phyloP scores from a whole-genome alignment of 1,140 invertebrate species.

The Ylistrum balloti region DNA sequence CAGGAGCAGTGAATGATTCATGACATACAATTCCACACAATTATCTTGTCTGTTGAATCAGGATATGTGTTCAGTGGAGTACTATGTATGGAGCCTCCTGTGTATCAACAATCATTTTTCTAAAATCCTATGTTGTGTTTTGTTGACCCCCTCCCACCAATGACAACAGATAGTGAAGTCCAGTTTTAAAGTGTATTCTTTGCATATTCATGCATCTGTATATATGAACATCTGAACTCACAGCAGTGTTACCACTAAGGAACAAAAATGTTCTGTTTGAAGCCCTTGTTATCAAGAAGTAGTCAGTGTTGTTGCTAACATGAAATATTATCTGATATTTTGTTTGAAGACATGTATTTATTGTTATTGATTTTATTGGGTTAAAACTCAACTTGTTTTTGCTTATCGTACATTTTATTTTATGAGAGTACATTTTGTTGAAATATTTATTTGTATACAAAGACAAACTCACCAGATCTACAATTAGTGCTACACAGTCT shows the following conservation, averaged over 20 bases:
- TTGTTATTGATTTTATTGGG: neutral
- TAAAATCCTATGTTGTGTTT: too few species aligned
- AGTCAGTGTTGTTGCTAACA: neutral
- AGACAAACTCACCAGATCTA: neutral
- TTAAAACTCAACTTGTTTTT: neutral
- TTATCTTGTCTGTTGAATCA: too few species aligned
- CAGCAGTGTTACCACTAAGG: neutral
- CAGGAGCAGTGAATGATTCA: too few species aligned
- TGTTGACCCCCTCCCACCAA: too few species aligned
- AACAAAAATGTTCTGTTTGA: neutral
- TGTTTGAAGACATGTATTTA: neutral
- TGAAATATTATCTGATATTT: neutral
- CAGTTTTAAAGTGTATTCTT: too few species aligned
- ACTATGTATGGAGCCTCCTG: too few species aligned
- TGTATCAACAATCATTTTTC: too few species aligned
- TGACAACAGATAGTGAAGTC: too few species aligned
- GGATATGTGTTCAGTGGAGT: too few species aligned
- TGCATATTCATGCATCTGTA: neutral
- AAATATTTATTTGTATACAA: conserved; percentile 32
- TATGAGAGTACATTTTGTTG: neutral
- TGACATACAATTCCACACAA: too few species aligned
- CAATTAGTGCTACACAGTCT: neutral
- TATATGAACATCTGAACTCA: neutral
- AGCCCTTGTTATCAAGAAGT: neutral
- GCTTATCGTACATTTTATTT: conserved; percentile 36